Evolutionary conservation across 1,140 invertebrate genomes (phyloP).

Genomic region (Cephus cinctus): DNA sequence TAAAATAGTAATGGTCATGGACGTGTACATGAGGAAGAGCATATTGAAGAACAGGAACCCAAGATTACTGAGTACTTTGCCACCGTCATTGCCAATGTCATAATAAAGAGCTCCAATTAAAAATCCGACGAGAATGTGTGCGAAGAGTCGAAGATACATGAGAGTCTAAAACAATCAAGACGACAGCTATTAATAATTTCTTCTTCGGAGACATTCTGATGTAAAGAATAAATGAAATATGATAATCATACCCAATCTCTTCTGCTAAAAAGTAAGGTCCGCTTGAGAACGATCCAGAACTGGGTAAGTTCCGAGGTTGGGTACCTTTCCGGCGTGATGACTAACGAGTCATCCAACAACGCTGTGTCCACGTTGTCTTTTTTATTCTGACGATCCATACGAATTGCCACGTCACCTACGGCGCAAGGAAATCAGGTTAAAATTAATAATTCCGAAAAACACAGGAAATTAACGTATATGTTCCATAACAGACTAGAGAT

Average conservation of each 20-base stretch:
- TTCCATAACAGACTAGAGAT: no score
- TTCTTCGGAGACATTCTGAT: no score
- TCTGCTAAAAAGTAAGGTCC: conserved; percentile 77
- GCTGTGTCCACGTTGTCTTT: conserved; percentile 68
- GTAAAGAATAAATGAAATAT: background rate
- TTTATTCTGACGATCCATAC: conserved; percentile 61
- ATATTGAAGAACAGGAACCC: conserved; percentile 98
- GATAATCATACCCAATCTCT: conserved; percentile 73
- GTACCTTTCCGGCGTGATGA: conserved; percentile 67
- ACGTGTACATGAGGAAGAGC: conserved; percentile 97
- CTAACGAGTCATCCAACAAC: conserved; percentile 61
- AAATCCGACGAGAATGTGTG: conserved; percentile 87
- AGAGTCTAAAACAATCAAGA: conserved; percentile 72
- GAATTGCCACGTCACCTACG: conserved; percentile 56
- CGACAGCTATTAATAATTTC: conserved; percentile 3
- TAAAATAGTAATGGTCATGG: conserved; percentile 96
- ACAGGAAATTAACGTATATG: no score
- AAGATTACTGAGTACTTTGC: conserved; percentile 93
- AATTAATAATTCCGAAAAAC: no score
- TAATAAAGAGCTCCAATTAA: conserved; percentile 92
- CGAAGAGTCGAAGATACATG: conserved; percentile 90
- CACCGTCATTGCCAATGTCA: conserved; percentile 90
- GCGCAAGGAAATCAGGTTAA: no score
- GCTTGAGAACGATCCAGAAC: conserved; percentile 78
- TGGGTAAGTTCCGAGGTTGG: conserved; percentile 74